These are phyloP conservation scores for Heliconius erato DNA, from an alignment of 2,888 invertebrate species.

Conservation along the genomic window DNA sequence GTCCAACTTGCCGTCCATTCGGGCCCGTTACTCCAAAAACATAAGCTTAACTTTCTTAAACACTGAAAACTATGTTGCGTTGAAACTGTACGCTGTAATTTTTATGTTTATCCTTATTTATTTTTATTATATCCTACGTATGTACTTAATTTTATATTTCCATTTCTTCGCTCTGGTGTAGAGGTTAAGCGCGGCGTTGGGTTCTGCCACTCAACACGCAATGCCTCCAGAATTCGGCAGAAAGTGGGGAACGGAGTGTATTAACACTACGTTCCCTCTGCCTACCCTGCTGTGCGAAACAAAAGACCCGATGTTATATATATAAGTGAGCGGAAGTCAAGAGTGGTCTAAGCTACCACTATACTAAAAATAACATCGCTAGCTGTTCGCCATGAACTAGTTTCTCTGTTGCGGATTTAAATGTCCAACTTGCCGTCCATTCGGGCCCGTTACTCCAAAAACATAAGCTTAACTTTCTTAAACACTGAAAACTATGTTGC, in stretches of 20 bases:
- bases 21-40: slow-evolving; percentile 5
- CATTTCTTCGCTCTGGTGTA: no score
- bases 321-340: slow-evolving; percentile 21
- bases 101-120: not conserved
- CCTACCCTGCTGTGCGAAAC: not conserved
- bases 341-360: slow-evolving; percentile 20
- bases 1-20: slow-evolving; percentile 18
- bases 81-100: not conserved
- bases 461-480: slow-evolving; percentile 9
- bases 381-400: slow-evolving; percentile 42
- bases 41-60: slow-evolving; percentile 12
- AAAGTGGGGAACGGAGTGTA: no score
- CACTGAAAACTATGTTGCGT: not conserved
- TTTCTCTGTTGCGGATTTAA: slow-evolving; percentile 34
- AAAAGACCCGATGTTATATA: slow-evolving; percentile 28
- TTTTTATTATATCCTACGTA: not conserved
- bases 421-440: slow-evolving; percentile 22
- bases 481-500: not conserved
- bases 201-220: no score
- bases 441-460: slow-evolving; percentile 7
- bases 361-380: slow-evolving; percentile 26
- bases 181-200: no score
- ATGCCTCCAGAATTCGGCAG: no score
- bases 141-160: no score
- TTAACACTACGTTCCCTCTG: no score